Evolutionary conservation across 2,113 vertebrate species (phyloP).

Genomic region (Bufo bufo): DNA sequence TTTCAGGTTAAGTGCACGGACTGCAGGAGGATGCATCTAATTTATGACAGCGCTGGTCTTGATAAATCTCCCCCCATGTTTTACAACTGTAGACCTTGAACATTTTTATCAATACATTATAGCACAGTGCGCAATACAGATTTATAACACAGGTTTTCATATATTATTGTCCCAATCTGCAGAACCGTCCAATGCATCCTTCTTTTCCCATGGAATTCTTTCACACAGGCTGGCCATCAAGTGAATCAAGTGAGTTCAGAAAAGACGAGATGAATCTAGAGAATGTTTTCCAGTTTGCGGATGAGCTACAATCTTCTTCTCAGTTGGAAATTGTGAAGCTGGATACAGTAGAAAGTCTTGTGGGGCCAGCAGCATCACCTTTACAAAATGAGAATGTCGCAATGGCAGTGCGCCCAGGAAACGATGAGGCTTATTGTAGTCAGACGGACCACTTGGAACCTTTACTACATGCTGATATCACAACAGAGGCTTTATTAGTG

Average conservation of each 20-base stretch:
- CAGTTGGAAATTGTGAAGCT: conserved; percentile 70
- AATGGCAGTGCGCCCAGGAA: conserved; percentile 53
- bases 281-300: conserved; percentile 76
- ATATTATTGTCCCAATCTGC: conserved; percentile 56
- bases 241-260: conserved; percentile 68
- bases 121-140: background rate
- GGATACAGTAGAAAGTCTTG: conserved; percentile 68
- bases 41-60: too few relatives aligned
- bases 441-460: conserved; percentile 65
- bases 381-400: conserved; percentile 58
- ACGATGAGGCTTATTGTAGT: conserved; percentile 58
- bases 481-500: conserved; percentile 63
- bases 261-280: conserved; percentile 75
- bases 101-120: conserved; percentile 9
- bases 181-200: conserved; percentile 71
- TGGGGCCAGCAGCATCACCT: conserved; percentile 60
- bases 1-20: too few relatives aligned
- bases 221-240: conserved; percentile 63
- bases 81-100: background rate
- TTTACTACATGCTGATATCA: conserved; percentile 68
- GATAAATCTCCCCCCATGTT: background rate
- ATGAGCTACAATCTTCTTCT: conserved; percentile 73
- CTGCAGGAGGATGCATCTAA: too few relatives aligned
- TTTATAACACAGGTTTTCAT: conserved; percentile 52
- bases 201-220: conserved; percentile 69